Percentiles rank a stretch among this genome's conserved stretches.
Evolutionary conservation across 2,113 vertebrate genomes (phyloP).

Genomic region (Spilogale gracilis): DNA sequence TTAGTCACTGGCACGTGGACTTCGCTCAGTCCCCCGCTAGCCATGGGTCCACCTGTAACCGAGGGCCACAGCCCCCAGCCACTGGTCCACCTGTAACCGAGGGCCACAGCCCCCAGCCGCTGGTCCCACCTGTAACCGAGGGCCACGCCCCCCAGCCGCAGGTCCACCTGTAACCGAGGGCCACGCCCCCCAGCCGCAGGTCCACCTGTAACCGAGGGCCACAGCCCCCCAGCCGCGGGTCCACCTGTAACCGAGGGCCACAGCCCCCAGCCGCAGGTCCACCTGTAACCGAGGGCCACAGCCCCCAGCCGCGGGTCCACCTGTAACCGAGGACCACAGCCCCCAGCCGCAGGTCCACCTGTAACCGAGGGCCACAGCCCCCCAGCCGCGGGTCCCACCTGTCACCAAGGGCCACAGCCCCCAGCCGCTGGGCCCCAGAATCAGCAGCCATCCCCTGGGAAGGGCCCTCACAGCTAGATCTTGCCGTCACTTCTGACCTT

Average conservation of each 20-base stretch:
- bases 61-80: neutral
- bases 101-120: neutral
- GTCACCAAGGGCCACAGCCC: neutral
- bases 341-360: no score
- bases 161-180: no score
- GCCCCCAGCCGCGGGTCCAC: rapidly evolving
- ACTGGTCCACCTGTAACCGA: no score
- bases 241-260: rapidly evolving
- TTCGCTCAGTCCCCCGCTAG: neutral
- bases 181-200: no score
- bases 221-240: neutral
- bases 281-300: no score
- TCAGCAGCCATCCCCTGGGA: rapidly evolving
- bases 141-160: no score
- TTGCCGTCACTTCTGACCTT: neutral
- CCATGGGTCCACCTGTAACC: rapidly evolving
- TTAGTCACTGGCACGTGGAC: rapidly evolving
- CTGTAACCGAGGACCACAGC: rapidly evolving
- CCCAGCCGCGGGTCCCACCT: no score
- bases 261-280: no score
- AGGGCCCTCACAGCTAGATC: neutral
- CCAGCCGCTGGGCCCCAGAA: neutral
- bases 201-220: no score
- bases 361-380: no score
- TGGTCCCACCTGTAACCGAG: rapidly evolving